Evolutionary conservation across 2,113 vertebrate species (phyloP).

Genomic region (Dryoscopus gambensis): DNA sequence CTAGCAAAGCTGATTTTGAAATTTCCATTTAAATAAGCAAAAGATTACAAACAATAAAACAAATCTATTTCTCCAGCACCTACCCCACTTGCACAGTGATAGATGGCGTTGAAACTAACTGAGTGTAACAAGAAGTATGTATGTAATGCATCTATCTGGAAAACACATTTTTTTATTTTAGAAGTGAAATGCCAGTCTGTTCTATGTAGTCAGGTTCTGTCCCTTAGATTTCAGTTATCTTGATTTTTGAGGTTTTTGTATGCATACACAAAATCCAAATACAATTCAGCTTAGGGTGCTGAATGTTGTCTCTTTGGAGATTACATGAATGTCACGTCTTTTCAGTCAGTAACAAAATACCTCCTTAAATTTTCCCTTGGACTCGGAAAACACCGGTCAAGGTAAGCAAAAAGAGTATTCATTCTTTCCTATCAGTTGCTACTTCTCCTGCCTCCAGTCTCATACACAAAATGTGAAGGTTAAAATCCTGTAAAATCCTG

Average conservation of each 20-base stretch:
- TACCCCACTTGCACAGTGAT: background rate
- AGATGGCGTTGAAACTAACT: background rate
- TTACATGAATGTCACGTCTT: background rate
- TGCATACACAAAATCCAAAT: background rate
- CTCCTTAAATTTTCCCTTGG: background rate
- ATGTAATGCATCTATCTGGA: background rate
- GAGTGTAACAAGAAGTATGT: background rate
- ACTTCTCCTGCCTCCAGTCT: background rate
- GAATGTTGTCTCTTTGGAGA: background rate
- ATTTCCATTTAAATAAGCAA: background rate
- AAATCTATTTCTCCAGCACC: background rate
- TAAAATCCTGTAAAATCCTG: background rate
- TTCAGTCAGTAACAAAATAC: background rate
- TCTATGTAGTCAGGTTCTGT: background rate
- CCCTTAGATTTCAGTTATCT: background rate
- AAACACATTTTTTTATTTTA: background rate
- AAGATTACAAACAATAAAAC: background rate
- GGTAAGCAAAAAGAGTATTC: background rate
- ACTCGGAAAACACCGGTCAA: background rate
- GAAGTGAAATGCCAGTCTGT: background rate
- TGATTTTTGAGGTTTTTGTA: background rate
- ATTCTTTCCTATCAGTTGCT: background rate
- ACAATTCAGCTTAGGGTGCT: background rate
- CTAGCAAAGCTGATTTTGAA: background rate
- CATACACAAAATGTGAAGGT: background rate